A percentile compares a stretch with the other conserved stretches of the same genome.
These are phyloP conservation scores for Cathartes aura DNA, from an alignment of 2,113 vertebrate species.

Conservation along the genomic window DNA sequence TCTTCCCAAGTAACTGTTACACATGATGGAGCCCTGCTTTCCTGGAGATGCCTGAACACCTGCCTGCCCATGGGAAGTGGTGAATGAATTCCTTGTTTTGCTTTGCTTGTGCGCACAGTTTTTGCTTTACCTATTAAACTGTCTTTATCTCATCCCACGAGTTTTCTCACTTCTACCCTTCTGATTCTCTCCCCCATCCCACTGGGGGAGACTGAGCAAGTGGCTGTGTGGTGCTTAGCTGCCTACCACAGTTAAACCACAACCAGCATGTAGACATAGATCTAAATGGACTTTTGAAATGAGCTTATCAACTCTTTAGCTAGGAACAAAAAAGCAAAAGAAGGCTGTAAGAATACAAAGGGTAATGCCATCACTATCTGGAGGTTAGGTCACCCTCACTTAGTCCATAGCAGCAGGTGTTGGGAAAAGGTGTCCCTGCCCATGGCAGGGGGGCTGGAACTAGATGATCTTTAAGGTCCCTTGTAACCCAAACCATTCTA, in stretches of 20 bases:
- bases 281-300: not conserved
- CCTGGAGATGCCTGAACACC: not conserved
- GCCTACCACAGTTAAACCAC: not conserved
- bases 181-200: not conserved
- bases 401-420: not conserved
- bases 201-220: not conserved
- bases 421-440: too few species aligned
- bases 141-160: not conserved
- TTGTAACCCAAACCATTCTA: too few species aligned
- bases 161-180: not conserved
- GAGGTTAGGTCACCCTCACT: not conserved
- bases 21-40: not conserved
- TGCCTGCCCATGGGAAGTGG: rapidly evolving
- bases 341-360: not conserved
- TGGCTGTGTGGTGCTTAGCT: not conserved
- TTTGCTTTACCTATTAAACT: not conserved
- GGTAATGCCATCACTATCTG: not conserved
- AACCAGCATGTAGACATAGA: not conserved
- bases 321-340: not conserved
- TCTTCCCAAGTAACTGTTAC: not conserved
- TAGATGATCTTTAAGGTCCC: too few species aligned
- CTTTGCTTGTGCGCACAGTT: not conserved
- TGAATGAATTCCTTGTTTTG: not conserved
- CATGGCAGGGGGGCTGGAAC: too few species aligned
- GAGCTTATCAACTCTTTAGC: not conserved